Evolutionary conservation across 2,888 invertebrate species (phyloP).

Genomic region (Nysson spinosus): DNA sequence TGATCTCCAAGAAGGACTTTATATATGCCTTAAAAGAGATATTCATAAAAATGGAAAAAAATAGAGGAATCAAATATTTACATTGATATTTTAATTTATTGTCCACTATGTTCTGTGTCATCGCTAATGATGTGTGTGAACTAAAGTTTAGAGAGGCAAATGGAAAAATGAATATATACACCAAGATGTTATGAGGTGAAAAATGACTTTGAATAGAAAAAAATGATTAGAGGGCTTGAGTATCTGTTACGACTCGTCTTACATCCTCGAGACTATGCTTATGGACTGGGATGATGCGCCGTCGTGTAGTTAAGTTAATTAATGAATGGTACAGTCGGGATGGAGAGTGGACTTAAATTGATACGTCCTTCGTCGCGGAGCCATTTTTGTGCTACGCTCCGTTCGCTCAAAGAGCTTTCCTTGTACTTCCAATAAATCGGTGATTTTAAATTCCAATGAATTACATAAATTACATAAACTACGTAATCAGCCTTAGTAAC

Average conservation of each 20-base stretch:
- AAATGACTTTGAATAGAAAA: neutral
- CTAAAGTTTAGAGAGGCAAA: too few species aligned
- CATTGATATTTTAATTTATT: too few species aligned
- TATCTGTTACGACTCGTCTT: slow-evolving; percentile 64
- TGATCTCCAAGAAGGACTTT: slow-evolving; percentile 26
- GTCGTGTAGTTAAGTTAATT: slow-evolving; percentile 77
- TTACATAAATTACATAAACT: too few species aligned
- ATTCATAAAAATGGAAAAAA: slow-evolving; percentile 18
- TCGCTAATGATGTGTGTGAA: too few species aligned
- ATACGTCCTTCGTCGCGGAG: slow-evolving; percentile 75
- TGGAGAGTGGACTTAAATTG: slow-evolving; percentile 76
- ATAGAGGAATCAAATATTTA: too few species aligned
- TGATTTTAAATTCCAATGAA: slow-evolving; percentile 1
- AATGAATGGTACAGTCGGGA: slow-evolving; percentile 76
- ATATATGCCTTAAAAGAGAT: too few species aligned
- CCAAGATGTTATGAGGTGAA: too few species aligned
- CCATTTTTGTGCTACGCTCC: slow-evolving; percentile 67
- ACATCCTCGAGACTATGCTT: slow-evolving; percentile 65
- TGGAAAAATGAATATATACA: too few species aligned
- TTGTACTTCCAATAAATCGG: slow-evolving; percentile 25
- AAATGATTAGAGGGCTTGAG: slow-evolving; percentile 37
- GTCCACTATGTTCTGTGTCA: too few species aligned
- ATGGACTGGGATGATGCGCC: slow-evolving; percentile 70
- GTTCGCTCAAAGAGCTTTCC: slow-evolving; percentile 22
- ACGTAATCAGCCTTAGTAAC: too few species aligned